Percentiles rank a stretch among this genome's conserved stretches.
Conservation (phyloP, 2,888 invertebrate genomes). For the Vandiemenella viatica region DNA sequence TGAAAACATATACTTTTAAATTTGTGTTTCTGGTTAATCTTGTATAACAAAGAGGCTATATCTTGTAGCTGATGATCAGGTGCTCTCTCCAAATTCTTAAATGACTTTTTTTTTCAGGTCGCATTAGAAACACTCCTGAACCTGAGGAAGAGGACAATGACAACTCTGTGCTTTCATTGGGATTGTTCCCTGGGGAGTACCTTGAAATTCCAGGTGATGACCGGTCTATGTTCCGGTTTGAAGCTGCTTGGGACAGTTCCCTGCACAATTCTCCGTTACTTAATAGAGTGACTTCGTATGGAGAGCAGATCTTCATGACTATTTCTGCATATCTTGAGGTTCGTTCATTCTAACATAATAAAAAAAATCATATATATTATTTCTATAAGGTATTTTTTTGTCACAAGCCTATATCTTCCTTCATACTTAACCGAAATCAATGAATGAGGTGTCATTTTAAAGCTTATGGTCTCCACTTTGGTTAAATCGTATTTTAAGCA, state of each 20-base stretch:
- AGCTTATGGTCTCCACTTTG: too few species aligned
- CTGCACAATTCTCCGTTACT: slow-evolving; percentile 91
- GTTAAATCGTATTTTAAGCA: too few species aligned
- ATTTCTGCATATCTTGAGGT: slow-evolving; percentile 97
- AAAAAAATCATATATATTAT: too few species aligned
- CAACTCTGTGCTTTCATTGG: slow-evolving; percentile 86
- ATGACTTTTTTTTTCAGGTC: slow-evolving; percentile 37
- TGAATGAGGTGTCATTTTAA: too few species aligned
- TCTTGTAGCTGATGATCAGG: too few species aligned
- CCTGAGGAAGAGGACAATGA: slow-evolving; percentile 79
- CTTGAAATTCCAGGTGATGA: slow-evolving; percentile 84
- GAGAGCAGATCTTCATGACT: slow-evolving; percentile 96
- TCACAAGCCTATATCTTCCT: too few species aligned
- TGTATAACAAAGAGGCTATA: too few species aligned
- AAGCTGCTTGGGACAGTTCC: slow-evolving; percentile 99
- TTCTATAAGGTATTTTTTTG: too few species aligned
- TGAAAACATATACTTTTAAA: too few species aligned
- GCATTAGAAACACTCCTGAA: slow-evolving; percentile 81
- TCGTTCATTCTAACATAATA: not conserved
- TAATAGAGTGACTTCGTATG: slow-evolving; percentile 87
- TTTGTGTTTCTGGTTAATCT: too few species aligned
- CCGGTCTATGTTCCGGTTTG: slow-evolving; percentile 85
- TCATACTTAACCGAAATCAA: too few species aligned
- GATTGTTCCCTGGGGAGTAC: slow-evolving; percentile 93
- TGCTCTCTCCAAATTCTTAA: too few species aligned